Base-by-base conservation (phyloP, 2,888 invertebrate species). In the Trissolcus brochymenae region DNA sequence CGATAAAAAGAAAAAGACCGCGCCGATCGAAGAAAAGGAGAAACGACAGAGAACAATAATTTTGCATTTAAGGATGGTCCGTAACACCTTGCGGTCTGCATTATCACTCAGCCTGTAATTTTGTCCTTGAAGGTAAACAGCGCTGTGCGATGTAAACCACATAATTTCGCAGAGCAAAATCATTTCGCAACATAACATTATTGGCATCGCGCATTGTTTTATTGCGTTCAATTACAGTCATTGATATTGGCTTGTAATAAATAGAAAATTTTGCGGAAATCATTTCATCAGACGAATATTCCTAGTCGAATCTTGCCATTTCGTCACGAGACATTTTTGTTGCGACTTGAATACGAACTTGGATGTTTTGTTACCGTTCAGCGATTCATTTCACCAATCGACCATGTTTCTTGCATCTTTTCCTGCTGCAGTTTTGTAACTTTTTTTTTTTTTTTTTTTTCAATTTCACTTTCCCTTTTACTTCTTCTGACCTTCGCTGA, bases 21-120 rank as follows among this genome's bases (percentile, higher is more conserved):
- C 64, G 21, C 19, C 11, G 4, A 6, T 9, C 46, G 53, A 25
- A 19, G 41, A 13, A 59, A 67, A 50, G 41, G 41, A 62, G 56
- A 53, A 75, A 57, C 66, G 56, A 70, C 66, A 56, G 71, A 67
- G 74, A 75, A 71, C 78, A 71, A 78, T 72, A 74, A 74, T 78
- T 68, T 71, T 62, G 70, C 61, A 59, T 74, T 76, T 76, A 64
- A 74, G 74, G 76, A 79, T 76, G 71, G 74, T 71, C 74, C 67
- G 57, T 72, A 76, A 79, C 79, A 76, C 79, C 79, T 76, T 79
- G 79, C 76, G 79, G 79, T 79, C 76, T 76, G 65, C 62, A 76
- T 79, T 79, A 79, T 74, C 71, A 67, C 71, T 74, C 71, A 74
- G 71, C 74, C 76, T 74, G 71, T 79, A 76, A 79, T 79, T 79